phyloP scores from a whole-genome alignment of 1,140 invertebrate genomes.

The Cydia fagiglandana region DNA sequence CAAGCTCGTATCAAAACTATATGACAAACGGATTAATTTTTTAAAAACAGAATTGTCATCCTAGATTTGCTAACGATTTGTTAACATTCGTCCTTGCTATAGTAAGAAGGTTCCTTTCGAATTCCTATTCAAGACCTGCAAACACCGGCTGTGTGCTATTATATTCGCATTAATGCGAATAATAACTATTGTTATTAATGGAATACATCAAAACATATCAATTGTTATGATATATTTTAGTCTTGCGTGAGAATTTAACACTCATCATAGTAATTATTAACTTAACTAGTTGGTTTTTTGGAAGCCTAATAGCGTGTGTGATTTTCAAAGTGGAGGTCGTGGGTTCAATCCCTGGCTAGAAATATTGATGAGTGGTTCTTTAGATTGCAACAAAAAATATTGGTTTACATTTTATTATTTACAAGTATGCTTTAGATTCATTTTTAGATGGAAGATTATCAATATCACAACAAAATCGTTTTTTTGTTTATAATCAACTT shows the following conservation, averaged over 20 bases:
- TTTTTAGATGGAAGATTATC: too few species aligned
- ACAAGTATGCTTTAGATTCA: too few species aligned
- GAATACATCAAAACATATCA: not conserved
- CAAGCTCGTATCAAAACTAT: not conserved
- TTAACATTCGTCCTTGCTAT: slow-evolving; percentile 49
- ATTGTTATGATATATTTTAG: not conserved
- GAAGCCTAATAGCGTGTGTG: too few species aligned
- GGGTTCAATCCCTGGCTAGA: too few species aligned
- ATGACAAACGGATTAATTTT: not conserved
- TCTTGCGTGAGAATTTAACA: not conserved
- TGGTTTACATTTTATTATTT: too few species aligned
- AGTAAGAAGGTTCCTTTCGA: slow-evolving; percentile 53
- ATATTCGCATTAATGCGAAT: slow-evolving; percentile 28
- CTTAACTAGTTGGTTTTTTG: too few species aligned
- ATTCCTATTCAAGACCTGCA: slow-evolving; percentile 29
- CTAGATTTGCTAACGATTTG: not conserved
- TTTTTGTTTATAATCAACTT: too few species aligned
- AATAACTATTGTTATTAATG: slow-evolving; percentile 24
- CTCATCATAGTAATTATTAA: not conserved
- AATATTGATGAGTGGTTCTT: too few species aligned
- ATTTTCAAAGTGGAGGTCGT: too few species aligned
- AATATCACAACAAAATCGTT: too few species aligned
- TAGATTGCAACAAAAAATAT: too few species aligned
- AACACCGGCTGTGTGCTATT: slow-evolving; percentile 8
- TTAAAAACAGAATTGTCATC: not conserved